phyloP scores from a whole-genome alignment of 1,140 invertebrate species.

The Colletes latitarsis region DNA sequence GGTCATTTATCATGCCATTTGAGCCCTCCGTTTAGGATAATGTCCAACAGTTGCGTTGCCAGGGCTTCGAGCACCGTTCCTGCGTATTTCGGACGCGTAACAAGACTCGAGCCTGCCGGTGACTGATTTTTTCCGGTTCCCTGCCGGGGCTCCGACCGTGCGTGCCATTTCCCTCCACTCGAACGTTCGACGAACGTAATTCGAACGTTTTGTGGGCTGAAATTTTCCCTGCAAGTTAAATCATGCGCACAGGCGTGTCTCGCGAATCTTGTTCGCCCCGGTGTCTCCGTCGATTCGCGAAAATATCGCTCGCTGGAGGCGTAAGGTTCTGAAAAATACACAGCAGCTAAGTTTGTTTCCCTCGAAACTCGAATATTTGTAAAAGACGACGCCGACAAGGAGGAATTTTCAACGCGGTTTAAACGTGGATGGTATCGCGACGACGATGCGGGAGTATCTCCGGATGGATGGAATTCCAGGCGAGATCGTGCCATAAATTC shows the following conservation, averaged over 20 bases:
- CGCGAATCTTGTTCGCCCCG: no score
- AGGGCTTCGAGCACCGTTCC: neutral
- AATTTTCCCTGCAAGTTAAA: no score
- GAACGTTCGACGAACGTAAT: no score
- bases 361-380: neutral
- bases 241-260: no score
- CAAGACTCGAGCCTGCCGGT: neutral
- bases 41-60: neutral
- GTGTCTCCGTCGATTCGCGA: no score
- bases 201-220: no score
- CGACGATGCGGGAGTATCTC: neutral
- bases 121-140: slow-evolving; percentile 1
- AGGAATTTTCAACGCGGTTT: neutral
- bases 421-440: neutral
- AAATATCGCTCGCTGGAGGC: no score
- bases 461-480: neutral
- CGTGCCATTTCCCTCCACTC: no score
- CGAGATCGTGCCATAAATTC: slow-evolving; percentile 17
- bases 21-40: slow-evolving; percentile 6
- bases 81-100: neutral
- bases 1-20: slow-evolving; percentile 31
- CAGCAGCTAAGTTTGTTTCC: no score
- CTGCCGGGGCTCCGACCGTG: no score
- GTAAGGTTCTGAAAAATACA: no score
- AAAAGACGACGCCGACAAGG: neutral